A percentile compares a stretch with the other conserved stretches of the same genome.
Evolutionary conservation across 2,113 vertebrate species (phyloP).

Genomic region (Catharus bicknelli): DNA sequence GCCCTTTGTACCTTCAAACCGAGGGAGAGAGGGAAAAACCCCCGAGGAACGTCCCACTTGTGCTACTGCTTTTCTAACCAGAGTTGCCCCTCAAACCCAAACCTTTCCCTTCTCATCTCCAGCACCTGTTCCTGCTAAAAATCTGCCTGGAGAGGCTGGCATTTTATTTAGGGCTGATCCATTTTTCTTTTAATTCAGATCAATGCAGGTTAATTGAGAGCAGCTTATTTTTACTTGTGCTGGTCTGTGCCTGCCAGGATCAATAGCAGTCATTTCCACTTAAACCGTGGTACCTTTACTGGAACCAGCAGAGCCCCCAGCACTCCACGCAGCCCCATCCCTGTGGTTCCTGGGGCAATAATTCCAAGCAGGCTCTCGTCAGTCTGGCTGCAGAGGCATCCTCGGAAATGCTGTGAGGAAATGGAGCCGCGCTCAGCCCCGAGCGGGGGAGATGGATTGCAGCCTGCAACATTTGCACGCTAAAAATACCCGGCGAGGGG

Average conservation of each 20-base stretch:
- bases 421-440: neutral
- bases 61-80: neutral
- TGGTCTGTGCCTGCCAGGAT: constrained; percentile 61
- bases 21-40: neutral
- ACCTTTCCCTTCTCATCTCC: neutral
- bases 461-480: neutral
- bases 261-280: constrained; percentile 72
- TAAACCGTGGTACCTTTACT: constrained; percentile 68
- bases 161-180: constrained; percentile 44
- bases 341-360: constrained; percentile 17
- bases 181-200: constrained; percentile 72
- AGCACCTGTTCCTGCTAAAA: neutral
- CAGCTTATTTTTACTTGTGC: constrained; percentile 71
- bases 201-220: constrained; percentile 71
- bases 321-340: neutral
- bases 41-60: rapidly evolving
- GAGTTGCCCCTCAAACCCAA: neutral
- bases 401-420: constrained; percentile 18
- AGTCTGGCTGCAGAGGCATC: constrained; percentile 43
- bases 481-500: constrained; percentile 40
- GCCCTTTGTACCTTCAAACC: neutral
- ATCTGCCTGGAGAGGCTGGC: neutral
- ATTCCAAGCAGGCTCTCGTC: neutral
- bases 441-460: neutral
- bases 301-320: constrained; percentile 43